Percentiles rank a stretch among this genome's conserved stretches.
These are phyloP conservation scores for Hermaeophaga mercurialis DNA, from an alignment of 2,888 invertebrate species.

Conservation along the genomic window DNA sequence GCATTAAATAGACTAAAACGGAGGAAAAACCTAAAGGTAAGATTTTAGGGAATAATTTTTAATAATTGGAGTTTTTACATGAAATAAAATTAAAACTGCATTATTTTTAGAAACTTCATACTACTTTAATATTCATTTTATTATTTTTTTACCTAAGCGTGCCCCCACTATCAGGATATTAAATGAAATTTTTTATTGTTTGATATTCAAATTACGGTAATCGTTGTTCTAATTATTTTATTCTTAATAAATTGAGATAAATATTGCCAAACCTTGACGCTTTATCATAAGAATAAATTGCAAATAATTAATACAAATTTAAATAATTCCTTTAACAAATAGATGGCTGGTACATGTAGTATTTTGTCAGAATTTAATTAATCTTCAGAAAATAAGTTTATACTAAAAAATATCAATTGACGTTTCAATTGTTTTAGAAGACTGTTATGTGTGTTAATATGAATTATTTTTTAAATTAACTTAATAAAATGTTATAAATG, in stretches of 20 bases:
- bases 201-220: conserved; percentile 14
- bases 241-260: conserved; percentile 13
- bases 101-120: no score
- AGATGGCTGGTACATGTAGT: no score
- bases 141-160: conserved; percentile 5
- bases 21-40: conserved; percentile 17
- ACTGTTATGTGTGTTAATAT: no score
- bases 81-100: no score
- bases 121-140: no score
- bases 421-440: no score
- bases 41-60: neutral
- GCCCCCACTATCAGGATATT: conserved; percentile 4
- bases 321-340: no score
- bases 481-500: no score
- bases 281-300: conserved; percentile 15
- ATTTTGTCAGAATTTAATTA: no score
- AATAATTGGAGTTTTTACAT: neutral
- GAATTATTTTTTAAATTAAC: no score
- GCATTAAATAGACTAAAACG: conserved; percentile 14
- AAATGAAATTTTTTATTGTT: conserved; percentile 12
- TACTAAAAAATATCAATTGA: no score
- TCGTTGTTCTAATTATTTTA: neutral
- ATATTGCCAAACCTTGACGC: conserved; percentile 4
- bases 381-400: no score
- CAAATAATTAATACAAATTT: neutral